Base-by-base conservation (phyloP, 2,113 vertebrate genomes). In the Hippocampus guttulatus region DNA sequence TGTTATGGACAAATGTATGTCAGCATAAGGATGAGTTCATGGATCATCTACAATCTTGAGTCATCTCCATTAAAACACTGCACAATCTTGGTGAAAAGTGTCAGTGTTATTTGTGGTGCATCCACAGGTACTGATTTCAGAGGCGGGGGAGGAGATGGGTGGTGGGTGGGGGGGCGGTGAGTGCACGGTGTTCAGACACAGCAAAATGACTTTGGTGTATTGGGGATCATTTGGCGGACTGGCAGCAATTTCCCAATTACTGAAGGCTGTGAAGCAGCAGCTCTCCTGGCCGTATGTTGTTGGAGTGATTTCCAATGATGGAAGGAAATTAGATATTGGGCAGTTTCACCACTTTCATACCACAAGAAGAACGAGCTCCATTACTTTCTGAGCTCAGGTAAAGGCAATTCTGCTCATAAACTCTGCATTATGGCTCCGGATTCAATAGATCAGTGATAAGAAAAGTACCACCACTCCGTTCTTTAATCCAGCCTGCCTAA, bases 211-310 rank as follows among this genome's bases (percentile, higher is more conserved):
- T 80, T 82, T 61, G 43, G 77, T 79, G 80, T 76, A 87, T 81
- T 85, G 74, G 74, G 84, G 77, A 85, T 90, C 75, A 84, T 88
- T 84, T 85, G 73, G 75, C 81, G 79, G 83, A 81, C 75, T 51
- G 68, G 73, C 81, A 77, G 76, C 75, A 78, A 83, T 89, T 91
- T 90, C 89, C 76, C 81, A 88, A 82, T 88, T 86, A 91, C 84
- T 88, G 81, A 73, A 76, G 73, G 67, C 63, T 80, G 77, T 79
- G 79, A 78, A 78, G 77, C 47, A 78, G 77, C 47, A 68, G 62
- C 68, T 87, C 75, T 82, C 62, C 38, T 67, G 64, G 64, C 67
- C 64, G 60, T 69, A 38, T 74, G 68, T 43, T 33, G 63, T 63
- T 78, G 81, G 55, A 80, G 77, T 74, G 68, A 81, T 71, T 82